Evolutionary conservation across 2,888 invertebrate genomes (phyloP), one percentile per base, ranked within the genome.

Genomic region (Melangyna quadrimaculata): DNA sequence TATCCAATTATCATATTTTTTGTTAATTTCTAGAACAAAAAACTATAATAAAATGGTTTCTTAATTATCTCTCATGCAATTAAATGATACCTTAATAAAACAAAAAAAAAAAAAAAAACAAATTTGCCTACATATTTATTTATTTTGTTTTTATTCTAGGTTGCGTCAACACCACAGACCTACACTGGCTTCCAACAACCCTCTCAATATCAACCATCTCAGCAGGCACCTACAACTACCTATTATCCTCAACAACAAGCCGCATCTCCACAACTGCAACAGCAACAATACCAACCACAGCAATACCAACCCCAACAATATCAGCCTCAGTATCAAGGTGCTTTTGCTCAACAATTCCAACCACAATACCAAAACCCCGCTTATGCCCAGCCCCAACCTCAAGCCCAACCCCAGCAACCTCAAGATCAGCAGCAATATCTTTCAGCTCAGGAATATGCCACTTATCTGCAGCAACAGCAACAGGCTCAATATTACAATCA

Each of bases 361-460:
- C 78, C 82, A 43, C 87, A 86, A 40, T 73, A 86, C 32, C 78
- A 87, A 22, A 61, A 40, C 17, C 78, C 78, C 32, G 43, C 43
- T 3, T 65, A 61, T 57, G 87, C 82, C 22, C 87, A 87, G 6
- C 81, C 87, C 17, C 84, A 87, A 27, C 67, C 73, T 2, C 87
- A 88, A 19, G 24, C 72, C 27, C 51, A 8, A 65, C 67, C 86
- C 10, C 61, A 43, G 9, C 43, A 70, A 37, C 40, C 72, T 1
- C 90, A 87, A 74, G 88, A 87, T 69, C 90, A 89, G 45, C 86
- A 90, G 70, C 92, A 91, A 78, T 92, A 91, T 74, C 91, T 92
- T 9, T 90, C 91, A 75, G 91, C 91, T 40, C 90, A 88, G 19
- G 81, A 89, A 14, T 89, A 89, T 70, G 88, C 90, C 86, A 89